Base-by-base conservation (phyloP, 1,140 invertebrate species). In the Pseudomyrmex concolor region DNA sequence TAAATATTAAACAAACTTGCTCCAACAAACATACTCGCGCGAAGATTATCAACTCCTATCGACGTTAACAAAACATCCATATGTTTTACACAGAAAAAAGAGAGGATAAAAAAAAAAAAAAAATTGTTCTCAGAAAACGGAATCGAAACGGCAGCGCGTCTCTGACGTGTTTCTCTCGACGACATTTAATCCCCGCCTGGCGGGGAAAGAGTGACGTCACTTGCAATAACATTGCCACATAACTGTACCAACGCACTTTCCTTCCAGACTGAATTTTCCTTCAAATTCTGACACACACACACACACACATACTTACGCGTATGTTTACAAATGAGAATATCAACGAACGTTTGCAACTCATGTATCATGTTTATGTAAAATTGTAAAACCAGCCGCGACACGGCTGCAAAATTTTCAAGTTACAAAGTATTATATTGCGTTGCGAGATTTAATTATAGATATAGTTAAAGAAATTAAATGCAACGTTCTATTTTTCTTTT, bases 41-140 rank as follows among this genome's bases (percentile, higher is more conserved):
- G 2, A 50, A 45, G 62, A 22, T 66, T 70, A 48, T 59, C 50
- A 59, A 34, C 34, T 34, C 34, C 5, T 0, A 34, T 34, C 5
- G 25, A 25, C 25, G 34, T 50, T 68, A 22, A 19, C 17, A 54
- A 45, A 77, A 64, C 34, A 51, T 66, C 48, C 54, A 76, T 7
- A 48, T 19, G 48, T 63, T n/a, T 19, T 12, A 66, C 34, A 60
- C 25, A 77, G 22, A 60, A 57, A 63, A 60, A 57, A 63, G 5
- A 34, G n/a, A 45, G 12, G 48, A 13, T 10, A 57, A 19, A 17
- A 17, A 3, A 59, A 17, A 3, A 59, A 72, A 4, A 5, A 34
- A 34, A 34, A 34, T 60, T 34, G 7, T 34, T 63, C 15, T 34
- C 2, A 25, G 17, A 71, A 55, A 34, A 34, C 34, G 34, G 34